phyloP scores from a whole-genome alignment of 2,888 invertebrate genomes.

The Nesidiocoris tenuis region DNA sequence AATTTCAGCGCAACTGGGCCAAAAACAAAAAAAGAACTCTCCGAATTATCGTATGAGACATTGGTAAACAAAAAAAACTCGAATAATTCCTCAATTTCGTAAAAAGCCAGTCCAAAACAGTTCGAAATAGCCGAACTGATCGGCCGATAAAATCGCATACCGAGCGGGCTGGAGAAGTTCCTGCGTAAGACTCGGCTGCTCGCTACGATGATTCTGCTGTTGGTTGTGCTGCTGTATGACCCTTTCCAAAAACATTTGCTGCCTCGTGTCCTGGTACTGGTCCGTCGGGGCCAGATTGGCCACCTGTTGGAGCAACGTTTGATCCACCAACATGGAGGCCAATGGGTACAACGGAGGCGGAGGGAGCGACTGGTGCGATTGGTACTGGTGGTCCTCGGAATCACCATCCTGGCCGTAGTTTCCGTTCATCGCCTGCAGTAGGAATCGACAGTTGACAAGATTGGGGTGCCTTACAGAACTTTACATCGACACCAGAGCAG shows the following conservation, averaged over 20 bases:
- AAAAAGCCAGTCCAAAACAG: too few species aligned
- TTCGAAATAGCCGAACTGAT: too few species aligned
- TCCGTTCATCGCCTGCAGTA: conserved; percentile 18
- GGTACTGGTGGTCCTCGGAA: conserved; percentile 15
- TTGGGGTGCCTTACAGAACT: too few species aligned
- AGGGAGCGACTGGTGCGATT: conserved; percentile 8
- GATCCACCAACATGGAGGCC: conserved; percentile 28
- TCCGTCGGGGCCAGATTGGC: conserved; percentile 8
- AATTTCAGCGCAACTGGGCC: too few species aligned
- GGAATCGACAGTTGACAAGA: too few species aligned
- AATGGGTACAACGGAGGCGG: conserved; percentile 32
- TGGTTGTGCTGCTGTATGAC: conserved; percentile 20
- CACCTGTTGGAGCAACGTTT: conserved; percentile 10
- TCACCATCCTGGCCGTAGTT: conserved; percentile 24
- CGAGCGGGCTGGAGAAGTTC: conserved; percentile 30
- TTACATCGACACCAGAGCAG: too few species aligned
- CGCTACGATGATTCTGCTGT: background rate
- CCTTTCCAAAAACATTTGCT: conserved; percentile 12
- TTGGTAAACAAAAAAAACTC: too few species aligned
- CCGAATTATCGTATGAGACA: too few species aligned
- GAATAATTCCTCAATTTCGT: too few species aligned
- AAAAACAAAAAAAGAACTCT: too few species aligned
- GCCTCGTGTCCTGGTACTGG: conserved; percentile 19
- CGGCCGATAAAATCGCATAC: too few species aligned
- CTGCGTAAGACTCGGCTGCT: conserved; percentile 15